Evolutionary conservation across 2,113 vertebrate species (phyloP), one percentile per base, ranked within the genome.

Genomic region (Sceloporus undulatus): DNA sequence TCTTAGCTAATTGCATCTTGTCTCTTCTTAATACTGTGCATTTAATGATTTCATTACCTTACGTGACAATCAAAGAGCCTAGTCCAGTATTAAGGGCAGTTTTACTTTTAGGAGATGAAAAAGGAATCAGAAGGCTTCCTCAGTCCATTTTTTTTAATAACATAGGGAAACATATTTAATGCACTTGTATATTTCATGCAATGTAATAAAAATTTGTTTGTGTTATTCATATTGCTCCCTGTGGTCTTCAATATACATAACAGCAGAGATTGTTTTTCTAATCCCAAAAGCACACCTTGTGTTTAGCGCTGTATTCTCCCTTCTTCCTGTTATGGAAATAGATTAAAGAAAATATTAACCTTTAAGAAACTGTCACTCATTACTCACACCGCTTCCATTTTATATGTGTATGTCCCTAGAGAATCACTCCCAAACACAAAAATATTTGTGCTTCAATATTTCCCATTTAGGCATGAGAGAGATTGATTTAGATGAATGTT

Each of bases 1-100:
- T 99, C 98, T 98, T 98, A 97, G 98, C 98, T 99, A 99, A 99
- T 99, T 99, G 98, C 98, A 97, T 99, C 98, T 98, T 95, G 98
- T 98, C 98, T 98, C 96, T 97, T 97, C 98, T 98, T 99, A 99
- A 99, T 99, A 98, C 98, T 94, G 93, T 97, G 94, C 98, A 97
- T 98, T 98, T 98, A 99, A 99, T 98, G 97, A 97, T 98, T 99
- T 98, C 97, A 98, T 99, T 98, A 98, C 98, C 96, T 98, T 96
- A 96, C 93, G 95, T 98, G 98, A 98, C 98, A 98, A 98, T 98
- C 97, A 97, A 89, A 89, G 90, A 90, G 87, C 79, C 90, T 94
- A 95, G 96, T 96, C 95, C 94, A 95, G 94, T 91, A 95, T 96
- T 97, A 95, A 95, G 94, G 94, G 88, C 87, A 95, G 93, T 95